phyloP scores from a whole-genome alignment of 2,113 vertebrate species.

The Pantherophis guttatus region DNA sequence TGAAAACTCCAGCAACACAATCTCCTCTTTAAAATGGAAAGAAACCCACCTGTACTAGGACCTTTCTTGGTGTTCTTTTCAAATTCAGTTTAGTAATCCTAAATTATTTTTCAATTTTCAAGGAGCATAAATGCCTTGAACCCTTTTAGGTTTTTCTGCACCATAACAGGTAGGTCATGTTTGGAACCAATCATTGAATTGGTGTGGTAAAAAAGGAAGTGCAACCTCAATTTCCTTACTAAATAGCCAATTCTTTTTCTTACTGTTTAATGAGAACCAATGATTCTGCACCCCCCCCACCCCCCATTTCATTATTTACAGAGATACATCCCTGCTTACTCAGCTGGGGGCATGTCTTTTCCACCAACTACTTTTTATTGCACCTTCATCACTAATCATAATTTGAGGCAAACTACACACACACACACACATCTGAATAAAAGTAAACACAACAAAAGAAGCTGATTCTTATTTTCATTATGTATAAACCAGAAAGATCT shows the following conservation, averaged over 20 bases:
- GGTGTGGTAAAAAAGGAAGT: conserved; percentile 1
- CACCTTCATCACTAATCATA: conserved; percentile 46
- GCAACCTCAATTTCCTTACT: conserved; percentile 29
- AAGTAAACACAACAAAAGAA: conserved; percentile 55
- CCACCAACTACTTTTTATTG: conserved; percentile 45
- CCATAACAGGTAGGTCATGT: not conserved
- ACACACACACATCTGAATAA: not conserved
- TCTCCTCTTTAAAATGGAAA: conserved; percentile 56
- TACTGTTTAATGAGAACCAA: conserved; percentile 26
- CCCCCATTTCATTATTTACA: conserved; percentile 2
- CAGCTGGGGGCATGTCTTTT: conserved; percentile 36
- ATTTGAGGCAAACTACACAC: conserved; percentile 45
- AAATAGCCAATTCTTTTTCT: conserved; percentile 45
- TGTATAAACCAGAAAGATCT: conserved; percentile 63
- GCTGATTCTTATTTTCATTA: conserved; percentile 68
- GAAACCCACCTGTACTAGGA: conserved; percentile 3
- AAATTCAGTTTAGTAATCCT: not conserved
- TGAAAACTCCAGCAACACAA: conserved; percentile 25
- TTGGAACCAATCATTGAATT: not conserved
- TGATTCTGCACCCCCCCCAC: not conserved
- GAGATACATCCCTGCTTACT: conserved; percentile 23
- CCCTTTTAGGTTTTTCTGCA: conserved; percentile 27
- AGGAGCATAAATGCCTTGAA: not conserved
- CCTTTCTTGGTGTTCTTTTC: not conserved
- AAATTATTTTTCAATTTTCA: not conserved